Conservation (phyloP, 2,797 vertebrate species). For the Pangasius mekongensis region DNA sequence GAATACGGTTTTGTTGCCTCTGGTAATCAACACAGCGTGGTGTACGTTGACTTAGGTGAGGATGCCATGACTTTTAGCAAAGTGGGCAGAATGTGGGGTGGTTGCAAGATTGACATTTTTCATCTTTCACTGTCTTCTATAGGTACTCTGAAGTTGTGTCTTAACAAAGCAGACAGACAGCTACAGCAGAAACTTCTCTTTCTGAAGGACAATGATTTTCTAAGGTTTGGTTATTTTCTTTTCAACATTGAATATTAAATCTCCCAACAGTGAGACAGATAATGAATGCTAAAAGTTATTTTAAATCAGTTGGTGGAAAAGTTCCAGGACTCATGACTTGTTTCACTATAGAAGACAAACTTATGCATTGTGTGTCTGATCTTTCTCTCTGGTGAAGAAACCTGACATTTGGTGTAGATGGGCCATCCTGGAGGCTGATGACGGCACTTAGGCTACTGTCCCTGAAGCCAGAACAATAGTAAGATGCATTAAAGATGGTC, state of each 20-base stretch:
- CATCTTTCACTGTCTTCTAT: conserved; percentile 26
- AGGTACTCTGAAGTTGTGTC: conserved; percentile 74
- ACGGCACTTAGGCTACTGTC: conserved; percentile 82
- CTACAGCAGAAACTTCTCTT: conserved; percentile 84
- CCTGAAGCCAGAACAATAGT: conserved; percentile 81
- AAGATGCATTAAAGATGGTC: conserved; percentile 60
- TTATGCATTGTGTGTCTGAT: background rate
- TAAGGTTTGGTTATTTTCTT: conserved; percentile 69
- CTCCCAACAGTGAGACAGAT: background rate
- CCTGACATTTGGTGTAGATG: conserved; percentile 86
- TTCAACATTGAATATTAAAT: background rate
- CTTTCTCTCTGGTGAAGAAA: conserved; percentile 73
- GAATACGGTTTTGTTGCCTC: conserved; percentile 89
- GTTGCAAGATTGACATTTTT: background rate
- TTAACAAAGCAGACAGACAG: conserved; percentile 78
- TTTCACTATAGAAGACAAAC: background rate
- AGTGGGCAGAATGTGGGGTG: background rate
- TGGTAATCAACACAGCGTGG: conserved; percentile 85
- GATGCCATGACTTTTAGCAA: background rate
- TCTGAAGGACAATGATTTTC: conserved; percentile 80
- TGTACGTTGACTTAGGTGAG: conserved; percentile 84
- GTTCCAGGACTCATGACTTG: background rate
- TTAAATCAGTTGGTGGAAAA: background rate
- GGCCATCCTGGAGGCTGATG: conserved; percentile 90
- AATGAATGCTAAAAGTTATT: background rate